Evolutionary conservation across 2,888 invertebrate species (phyloP).

Genomic region (Drosophila subquinaria): DNA sequence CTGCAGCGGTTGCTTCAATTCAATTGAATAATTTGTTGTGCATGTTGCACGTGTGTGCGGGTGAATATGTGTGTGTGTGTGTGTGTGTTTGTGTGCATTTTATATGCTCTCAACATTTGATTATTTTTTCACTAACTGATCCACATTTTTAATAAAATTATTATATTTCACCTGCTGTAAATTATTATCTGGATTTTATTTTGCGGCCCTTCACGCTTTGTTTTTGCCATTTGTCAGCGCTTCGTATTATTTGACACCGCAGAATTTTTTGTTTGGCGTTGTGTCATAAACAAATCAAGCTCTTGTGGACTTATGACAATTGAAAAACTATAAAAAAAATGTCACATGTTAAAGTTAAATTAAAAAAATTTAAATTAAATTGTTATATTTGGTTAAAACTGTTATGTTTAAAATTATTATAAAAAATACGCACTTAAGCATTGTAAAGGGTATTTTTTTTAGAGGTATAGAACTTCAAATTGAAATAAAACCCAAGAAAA

Average conservation of each 20-base stretch:
- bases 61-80: constrained; percentile 10
- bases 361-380: neutral
- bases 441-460: no score
- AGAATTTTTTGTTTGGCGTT: neutral
- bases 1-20: constrained; percentile 67
- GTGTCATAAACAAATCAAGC: constrained; percentile 1
- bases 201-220: constrained; percentile 6
- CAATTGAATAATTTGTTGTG: constrained; percentile 73
- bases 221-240: constrained; percentile 20
- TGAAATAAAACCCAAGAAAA: no score
- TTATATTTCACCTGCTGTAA: constrained; percentile 31
- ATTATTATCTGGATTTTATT: constrained; percentile 34
- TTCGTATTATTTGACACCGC: constrained; percentile 42
- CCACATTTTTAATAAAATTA: constrained; percentile 42
- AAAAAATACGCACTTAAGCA: no score
- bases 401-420: neutral
- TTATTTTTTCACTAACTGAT: constrained; percentile 33
- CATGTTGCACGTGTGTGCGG: constrained; percentile 35
- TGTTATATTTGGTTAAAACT: neutral
- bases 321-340: neutral
- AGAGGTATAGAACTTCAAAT: no score
- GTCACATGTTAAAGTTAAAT: neutral
- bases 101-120: constrained; percentile 59
- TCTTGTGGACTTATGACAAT: neutral
- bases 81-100: constrained; percentile 59